A percentile compares a stretch with the other conserved stretches of the same genome.
These are phyloP conservation scores for Drosophila kanekoi DNA, from an alignment of 2,888 invertebrate genomes.

Conservation along the genomic window DNA sequence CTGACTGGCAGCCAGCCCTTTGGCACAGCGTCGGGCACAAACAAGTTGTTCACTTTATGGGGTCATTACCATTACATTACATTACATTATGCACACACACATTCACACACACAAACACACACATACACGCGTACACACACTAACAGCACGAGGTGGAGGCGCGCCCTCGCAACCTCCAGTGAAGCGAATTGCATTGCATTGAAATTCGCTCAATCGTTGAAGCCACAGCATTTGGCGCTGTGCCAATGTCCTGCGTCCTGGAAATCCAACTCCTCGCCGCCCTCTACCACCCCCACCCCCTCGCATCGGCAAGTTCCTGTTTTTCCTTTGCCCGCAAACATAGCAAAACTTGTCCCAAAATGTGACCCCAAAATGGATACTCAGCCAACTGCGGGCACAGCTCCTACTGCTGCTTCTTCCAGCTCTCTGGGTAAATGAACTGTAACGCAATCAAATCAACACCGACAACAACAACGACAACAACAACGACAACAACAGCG, in stretches of 20 bases:
- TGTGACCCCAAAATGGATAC: constrained; percentile 72
- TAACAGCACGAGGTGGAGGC: neutral
- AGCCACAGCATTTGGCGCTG: constrained; percentile 56
- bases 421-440: constrained; percentile 72
- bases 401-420: constrained; percentile 10
- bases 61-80: constrained; percentile 79
- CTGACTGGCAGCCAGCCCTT: constrained; percentile 67
- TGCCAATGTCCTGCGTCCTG: constrained; percentile 54
- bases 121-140: constrained; percentile 10
- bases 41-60: constrained; percentile 81
- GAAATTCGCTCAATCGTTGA: constrained; percentile 76
- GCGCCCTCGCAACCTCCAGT: constrained; percentile 53
- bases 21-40: constrained; percentile 59
- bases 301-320: neutral
- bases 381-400: constrained; percentile 22
- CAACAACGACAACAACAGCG: constrained; percentile 18
- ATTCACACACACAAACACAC: constrained; percentile 14
- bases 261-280: neutral
- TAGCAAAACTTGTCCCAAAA: constrained; percentile 62
- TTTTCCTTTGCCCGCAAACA: constrained; percentile 32
- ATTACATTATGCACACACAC: constrained; percentile 56
- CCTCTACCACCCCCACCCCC: neutral
- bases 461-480: constrained; percentile 45
- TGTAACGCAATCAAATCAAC: constrained; percentile 81
- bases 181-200: constrained; percentile 71